Evolutionary conservation across 1,140 invertebrate genomes (phyloP), one percentile per base, ranked within the genome.

Genomic region (Steinernema khuongi): DNA sequence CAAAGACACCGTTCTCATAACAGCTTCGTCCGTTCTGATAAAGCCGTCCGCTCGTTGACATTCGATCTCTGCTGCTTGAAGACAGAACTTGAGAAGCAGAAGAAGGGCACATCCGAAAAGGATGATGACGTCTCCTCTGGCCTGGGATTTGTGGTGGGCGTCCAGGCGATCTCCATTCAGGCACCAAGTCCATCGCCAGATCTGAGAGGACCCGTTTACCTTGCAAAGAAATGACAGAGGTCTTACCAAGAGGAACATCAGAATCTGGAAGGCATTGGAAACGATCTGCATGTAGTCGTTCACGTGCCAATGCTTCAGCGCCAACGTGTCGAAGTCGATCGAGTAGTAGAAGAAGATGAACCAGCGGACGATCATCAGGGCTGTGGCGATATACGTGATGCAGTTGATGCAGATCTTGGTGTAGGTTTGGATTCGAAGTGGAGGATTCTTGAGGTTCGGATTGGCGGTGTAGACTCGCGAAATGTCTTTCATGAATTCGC

Each of bases 111-210:
- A 85, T 2, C 83, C 83, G 44, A 85, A 79, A 14, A 84, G 75
- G 31, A 85, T 74, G 33, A 83, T 76, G 31, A 84, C 73, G 60
- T 84, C 83, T 41, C 83, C 83, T 68, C 84, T 36, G 17, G 83
- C 79, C 70, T 84, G 84, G 30, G 83, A 83, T 67, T 85, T 84
- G 71, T 84, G 83, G 71, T 84, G 81, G 28, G 84, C 83, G 70
- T 85, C 84, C 19, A 85, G 75, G 1, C 83, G 70, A 32, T 81
- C 77, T 32, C 79, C 68, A 17, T 44, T n/a, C 18, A 77, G 60
- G 29, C 70, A 67, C 74, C 67, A 67, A 1, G 73, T 68, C 66
- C 73, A 79, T 1, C 29, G 43, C 31, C 70, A 79, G 0, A 79
- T 41, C 78, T 79, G 50, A 33, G 67, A 70, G 67, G 1, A 2